Conservation (phyloP, 2,888 invertebrate species). For the Auanema freiburgensis region DNA sequence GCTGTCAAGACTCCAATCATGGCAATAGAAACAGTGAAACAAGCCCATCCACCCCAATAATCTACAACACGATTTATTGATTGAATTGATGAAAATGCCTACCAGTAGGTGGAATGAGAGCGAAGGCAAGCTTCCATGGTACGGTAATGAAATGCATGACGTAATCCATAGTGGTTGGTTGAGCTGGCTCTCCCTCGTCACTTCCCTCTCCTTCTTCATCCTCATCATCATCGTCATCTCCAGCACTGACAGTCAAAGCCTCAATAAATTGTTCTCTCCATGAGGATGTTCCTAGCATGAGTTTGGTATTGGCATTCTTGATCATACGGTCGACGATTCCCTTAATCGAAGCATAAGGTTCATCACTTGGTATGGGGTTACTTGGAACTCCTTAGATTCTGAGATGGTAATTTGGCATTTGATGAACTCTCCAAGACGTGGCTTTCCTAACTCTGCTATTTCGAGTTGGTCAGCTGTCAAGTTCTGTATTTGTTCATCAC, state of each 20-base stretch:
- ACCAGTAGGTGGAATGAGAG: conserved; percentile 97
- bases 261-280: conserved; percentile 99
- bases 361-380: conserved; percentile 64
- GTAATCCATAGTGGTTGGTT: conserved; percentile 86
- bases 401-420: conserved; percentile 86
- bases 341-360: conserved; percentile 27
- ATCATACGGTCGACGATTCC: conserved; percentile 89
- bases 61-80: conserved; percentile 69
- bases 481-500: conserved; percentile 26
- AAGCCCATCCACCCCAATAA: conserved; percentile 89
- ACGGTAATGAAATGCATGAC: conserved; percentile 91
- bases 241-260: conserved; percentile 89
- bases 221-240: conserved; percentile 66
- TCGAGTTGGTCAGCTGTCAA: conserved; percentile 65
- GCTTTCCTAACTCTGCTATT: conserved; percentile 77
- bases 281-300: conserved; percentile 87
- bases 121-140: conserved; percentile 97
- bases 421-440: conserved; percentile 83
- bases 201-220: conserved; percentile 43
- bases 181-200: conserved; percentile 66
- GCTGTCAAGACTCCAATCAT: conserved; percentile 93
- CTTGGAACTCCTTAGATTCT: conserved; percentile 98
- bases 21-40: conserved; percentile 87
- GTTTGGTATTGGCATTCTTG: conserved; percentile 91
- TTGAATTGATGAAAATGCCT: not conserved